Evolutionary conservation across 2,113 vertebrate species (phyloP), one percentile per base, ranked within the genome.

Genomic region (Neogobius melanostomus): DNA sequence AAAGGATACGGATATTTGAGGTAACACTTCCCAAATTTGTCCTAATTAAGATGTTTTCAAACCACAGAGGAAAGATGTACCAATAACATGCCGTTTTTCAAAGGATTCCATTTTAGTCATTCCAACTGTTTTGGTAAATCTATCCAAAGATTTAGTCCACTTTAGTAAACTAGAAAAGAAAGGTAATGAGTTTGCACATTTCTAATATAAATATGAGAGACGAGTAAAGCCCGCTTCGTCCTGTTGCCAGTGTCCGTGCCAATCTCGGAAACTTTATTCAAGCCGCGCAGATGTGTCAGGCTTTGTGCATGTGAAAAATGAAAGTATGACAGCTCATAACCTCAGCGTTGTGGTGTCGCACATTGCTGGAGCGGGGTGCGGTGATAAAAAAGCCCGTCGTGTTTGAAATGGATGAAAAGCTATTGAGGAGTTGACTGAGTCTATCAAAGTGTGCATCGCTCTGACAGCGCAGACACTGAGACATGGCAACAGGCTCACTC

Each of bases 381-480:
- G 44, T 45, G 42, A 61, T 61, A 15, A 61, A 45, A 61, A 61
- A 44, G 42, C 14, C 36, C 28, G 42, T n/a, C 11, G 36, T 45
- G 59, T 44, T 61, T 61, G 42, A 61, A 61, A 61, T 61, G 42
- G 17, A 61, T 44, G 42, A 61, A 61, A 61, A 61, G 59, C 59
- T 61, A 44, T 61, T 44, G 59, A 61, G 59, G 59, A 61, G 59
- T 44, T 61, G 59, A 61, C 7, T n/a, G 59, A 61, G 42, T 45
- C 36, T 43, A 61, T 61, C 42, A 61, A n/a, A 44, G 59, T 61
- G 59, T 44, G 59, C 12, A n/a, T n/a, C 7, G 14, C 14, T 5
- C 42, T 44, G 59, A 44, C 59, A 61, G 59, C 59, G 14, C 8
- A 9, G 59, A 61, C 59, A 44, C 12, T n/a, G 14, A 44, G 15